A percentile compares a stretch with the other conserved stretches of the same genome.
phyloP scores from a whole-genome alignment of 1,140 invertebrate species.

The Pseudomyrmex dendroicus region DNA sequence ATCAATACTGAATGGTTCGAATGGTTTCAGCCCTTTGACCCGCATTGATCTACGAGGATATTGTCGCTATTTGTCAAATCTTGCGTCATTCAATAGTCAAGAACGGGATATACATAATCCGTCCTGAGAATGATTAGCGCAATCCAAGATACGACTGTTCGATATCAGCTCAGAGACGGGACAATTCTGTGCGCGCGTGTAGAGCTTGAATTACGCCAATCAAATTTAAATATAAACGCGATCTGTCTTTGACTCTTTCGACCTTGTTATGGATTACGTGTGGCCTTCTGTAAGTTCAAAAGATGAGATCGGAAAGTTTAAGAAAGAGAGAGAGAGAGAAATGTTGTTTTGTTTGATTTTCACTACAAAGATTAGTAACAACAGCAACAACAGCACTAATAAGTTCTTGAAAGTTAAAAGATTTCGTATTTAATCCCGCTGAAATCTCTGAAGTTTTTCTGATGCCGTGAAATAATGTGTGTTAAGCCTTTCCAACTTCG shows the following conservation, averaged over 20 bases:
- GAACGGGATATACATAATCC: background rate
- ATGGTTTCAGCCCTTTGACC: constrained; percentile 46
- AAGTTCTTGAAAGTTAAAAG: too few relatives aligned
- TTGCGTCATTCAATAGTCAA: constrained; percentile 36
- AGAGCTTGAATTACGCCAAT: too few relatives aligned
- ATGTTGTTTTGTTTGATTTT: too few relatives aligned
- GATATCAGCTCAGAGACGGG: background rate
- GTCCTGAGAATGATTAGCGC: background rate
- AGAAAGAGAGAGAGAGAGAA: too few relatives aligned
- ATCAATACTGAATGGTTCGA: constrained; percentile 50
- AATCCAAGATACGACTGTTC: background rate
- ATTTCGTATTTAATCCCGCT: background rate
- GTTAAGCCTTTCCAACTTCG: constrained; percentile 25
- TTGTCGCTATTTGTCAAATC: constrained; percentile 54
- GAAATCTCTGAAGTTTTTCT: constrained; percentile 16
- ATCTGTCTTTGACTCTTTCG: background rate
- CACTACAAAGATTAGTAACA: too few relatives aligned
- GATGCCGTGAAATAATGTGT: constrained; percentile 26
- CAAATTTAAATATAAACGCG: too few relatives aligned
- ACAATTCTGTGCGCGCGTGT: too few relatives aligned
- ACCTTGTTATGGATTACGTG: background rate
- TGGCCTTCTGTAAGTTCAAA: too few relatives aligned
- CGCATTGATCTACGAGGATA: constrained; percentile 39
- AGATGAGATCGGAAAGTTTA: too few relatives aligned
- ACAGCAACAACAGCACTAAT: too few relatives aligned